Evolutionary conservation across 2,888 invertebrate species (phyloP).

Genomic region (Drosophila neonasuta): DNA sequence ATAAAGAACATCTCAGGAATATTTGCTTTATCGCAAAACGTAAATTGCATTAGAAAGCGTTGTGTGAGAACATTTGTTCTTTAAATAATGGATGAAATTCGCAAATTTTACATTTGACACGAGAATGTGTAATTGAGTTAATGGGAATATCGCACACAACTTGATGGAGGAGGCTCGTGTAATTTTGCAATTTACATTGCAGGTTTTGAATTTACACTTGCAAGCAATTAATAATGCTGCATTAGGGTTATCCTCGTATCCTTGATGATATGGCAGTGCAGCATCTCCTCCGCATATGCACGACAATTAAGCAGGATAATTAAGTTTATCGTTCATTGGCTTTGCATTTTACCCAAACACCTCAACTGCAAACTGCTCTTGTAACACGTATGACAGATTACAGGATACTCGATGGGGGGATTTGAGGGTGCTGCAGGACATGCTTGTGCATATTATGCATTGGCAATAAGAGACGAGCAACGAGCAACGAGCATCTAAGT

Average conservation of each 20-base stretch:
- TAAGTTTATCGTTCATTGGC: conserved; percentile 80
- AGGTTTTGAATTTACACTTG: conserved; percentile 77
- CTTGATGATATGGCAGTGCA: not conserved
- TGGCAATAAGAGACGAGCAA: conserved; percentile 42
- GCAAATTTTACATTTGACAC: conserved; percentile 36
- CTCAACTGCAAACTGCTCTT: conserved; percentile 6
- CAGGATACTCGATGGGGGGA: conserved; percentile 27
- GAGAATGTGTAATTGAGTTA: conserved; percentile 64
- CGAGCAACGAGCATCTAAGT: conserved; percentile 47
- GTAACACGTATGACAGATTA: conserved; percentile 65
- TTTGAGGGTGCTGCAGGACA: conserved; percentile 32
- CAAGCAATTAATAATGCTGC: conserved; percentile 80
- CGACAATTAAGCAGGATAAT: conserved; percentile 79
- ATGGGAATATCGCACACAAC: conserved; percentile 45
- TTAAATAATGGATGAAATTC: conserved; percentile 52
- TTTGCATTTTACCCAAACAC: conserved; percentile 43
- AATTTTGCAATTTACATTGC: conserved; percentile 75
- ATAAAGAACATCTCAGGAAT: conserved; percentile 8
- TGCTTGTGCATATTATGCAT: conserved; percentile 56
- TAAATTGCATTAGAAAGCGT: conserved; percentile 26
- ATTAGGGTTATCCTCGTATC: conserved; percentile 72
- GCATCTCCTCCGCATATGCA: conserved; percentile 26
- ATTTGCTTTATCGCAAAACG: conserved; percentile 46
- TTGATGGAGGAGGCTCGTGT: conserved; percentile 45
- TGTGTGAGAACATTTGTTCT: conserved; percentile 51